Conservation (phyloP, 2,113 vertebrate genomes). For the Cryptotis parvus region DNA sequence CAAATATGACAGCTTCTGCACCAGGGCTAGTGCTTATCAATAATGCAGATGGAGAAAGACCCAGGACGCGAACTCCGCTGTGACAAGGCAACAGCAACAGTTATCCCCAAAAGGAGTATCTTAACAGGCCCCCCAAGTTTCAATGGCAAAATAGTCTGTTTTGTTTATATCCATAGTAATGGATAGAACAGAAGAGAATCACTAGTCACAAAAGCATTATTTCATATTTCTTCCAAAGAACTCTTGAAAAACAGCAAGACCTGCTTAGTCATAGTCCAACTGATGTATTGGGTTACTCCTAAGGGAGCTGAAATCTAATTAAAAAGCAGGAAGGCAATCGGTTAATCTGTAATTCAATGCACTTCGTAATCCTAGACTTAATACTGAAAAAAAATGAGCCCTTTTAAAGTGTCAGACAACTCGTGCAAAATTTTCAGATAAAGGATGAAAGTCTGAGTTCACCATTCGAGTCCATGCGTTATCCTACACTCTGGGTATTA, state of each 20-base stretch:
- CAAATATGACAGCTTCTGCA: constrained; percentile 49
- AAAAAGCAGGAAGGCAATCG: constrained; percentile 59
- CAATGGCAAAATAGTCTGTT: constrained; percentile 16
- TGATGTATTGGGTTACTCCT: constrained; percentile 65
- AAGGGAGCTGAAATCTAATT: constrained; percentile 53
- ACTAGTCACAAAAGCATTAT: background rate
- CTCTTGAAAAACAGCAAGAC: constrained; percentile 65
- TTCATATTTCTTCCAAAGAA: constrained; percentile 57
- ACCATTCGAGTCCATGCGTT: constrained; percentile 43
- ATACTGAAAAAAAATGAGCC: background rate
- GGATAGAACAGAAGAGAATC: background rate
- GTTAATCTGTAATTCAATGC: constrained; percentile 74
- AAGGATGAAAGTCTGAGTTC: constrained; percentile 6
- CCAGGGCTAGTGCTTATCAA: constrained; percentile 26
- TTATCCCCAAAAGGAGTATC: background rate
- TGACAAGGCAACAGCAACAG: constrained; percentile 48
- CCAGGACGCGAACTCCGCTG: too few species aligned
- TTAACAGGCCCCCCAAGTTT: background rate
- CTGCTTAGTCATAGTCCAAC: constrained; percentile 79
- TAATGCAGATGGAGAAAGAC: constrained; percentile 43
- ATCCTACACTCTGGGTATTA: constrained; percentile 28
- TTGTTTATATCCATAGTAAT: background rate
- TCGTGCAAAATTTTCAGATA: background rate
- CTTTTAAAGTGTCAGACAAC: background rate
- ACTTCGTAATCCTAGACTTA: constrained; percentile 67